Conservation (phyloP, 2,113 vertebrate genomes). For the Muntiacus muntjak region DNA sequence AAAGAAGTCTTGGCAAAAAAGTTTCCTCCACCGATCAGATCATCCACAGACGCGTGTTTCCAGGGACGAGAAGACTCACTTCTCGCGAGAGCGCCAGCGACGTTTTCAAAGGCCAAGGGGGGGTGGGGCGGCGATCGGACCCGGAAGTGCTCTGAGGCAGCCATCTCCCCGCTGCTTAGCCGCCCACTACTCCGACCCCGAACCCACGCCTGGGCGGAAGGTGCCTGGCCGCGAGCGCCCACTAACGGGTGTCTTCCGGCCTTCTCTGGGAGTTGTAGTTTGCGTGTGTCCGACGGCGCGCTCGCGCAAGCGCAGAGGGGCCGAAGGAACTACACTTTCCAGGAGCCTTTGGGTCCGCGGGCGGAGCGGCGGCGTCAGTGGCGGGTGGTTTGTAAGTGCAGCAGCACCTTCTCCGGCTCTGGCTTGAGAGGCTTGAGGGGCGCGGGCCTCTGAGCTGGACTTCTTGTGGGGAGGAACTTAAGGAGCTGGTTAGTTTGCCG, state of each 20-base stretch:
- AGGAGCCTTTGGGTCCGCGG: background rate
- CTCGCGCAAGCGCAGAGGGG: fast-evolving
- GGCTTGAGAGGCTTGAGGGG: fast-evolving
- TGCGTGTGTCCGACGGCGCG: fast-evolving
- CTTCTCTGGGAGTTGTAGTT: slow-evolving; percentile 70
- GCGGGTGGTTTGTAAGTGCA: slow-evolving; percentile 48
- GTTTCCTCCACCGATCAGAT: background rate
- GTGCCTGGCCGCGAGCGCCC: fast-evolving
- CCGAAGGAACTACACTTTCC: slow-evolving; percentile 62
- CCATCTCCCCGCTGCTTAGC: background rate
- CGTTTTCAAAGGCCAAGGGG: background rate
- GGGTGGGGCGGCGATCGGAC: fast-evolving
- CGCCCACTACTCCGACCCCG: background rate
- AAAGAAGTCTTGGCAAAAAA: background rate
- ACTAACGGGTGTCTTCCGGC: background rate
- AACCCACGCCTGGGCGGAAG: fast-evolving
- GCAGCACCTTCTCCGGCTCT: fast-evolving
- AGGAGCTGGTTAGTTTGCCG: too few species aligned
- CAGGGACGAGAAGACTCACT: background rate
- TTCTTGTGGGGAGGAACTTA: background rate
- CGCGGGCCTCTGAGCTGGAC: background rate
- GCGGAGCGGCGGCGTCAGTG: background rate
- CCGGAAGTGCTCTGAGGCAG: fast-evolving
- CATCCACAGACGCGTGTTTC: fast-evolving
- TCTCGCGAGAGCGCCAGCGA: fast-evolving